A percentile compares a stretch with the other conserved stretches of the same genome.
Evolutionary conservation across 2,888 invertebrate species (phyloP).

Genomic region (Steinernema scapterisci): DNA sequence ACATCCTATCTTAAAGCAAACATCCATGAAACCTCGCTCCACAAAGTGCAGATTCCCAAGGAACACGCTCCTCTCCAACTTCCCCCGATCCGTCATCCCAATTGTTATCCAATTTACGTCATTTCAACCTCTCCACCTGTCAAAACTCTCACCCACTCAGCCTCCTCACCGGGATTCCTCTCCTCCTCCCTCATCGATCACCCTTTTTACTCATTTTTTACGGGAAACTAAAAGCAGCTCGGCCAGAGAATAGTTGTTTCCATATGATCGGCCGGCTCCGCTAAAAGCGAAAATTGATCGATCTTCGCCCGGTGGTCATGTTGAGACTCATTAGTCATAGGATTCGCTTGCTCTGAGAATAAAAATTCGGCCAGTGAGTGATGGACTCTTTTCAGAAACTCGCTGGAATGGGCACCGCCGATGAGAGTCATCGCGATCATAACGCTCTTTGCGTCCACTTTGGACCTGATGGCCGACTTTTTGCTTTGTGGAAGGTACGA

Average conservation of each 20-base stretch:
- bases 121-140: no score
- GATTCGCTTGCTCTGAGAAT: no score
- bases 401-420: conserved; percentile 67
- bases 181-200: background rate
- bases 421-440: conserved; percentile 63
- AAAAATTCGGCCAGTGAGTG: no score
- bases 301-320: background rate
- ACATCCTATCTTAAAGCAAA: no score
- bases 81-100: no score
- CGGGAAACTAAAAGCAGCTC: background rate
- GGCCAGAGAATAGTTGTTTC: conserved; percentile 11
- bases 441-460: conserved; percentile 64
- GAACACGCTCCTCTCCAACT: no score
- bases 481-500: conserved; percentile 59
- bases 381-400: conserved; percentile 52
- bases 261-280: background rate
- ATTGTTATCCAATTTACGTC: no score
- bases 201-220: background rate
- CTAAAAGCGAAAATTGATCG: background rate
- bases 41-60: no score
- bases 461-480: conserved; percentile 67
- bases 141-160: no score
- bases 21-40: no score
- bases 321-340: conserved; percentile 1
- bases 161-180: no score